Conservation (phyloP, 2,113 vertebrate genomes). For the Nibea coibor region DNA sequence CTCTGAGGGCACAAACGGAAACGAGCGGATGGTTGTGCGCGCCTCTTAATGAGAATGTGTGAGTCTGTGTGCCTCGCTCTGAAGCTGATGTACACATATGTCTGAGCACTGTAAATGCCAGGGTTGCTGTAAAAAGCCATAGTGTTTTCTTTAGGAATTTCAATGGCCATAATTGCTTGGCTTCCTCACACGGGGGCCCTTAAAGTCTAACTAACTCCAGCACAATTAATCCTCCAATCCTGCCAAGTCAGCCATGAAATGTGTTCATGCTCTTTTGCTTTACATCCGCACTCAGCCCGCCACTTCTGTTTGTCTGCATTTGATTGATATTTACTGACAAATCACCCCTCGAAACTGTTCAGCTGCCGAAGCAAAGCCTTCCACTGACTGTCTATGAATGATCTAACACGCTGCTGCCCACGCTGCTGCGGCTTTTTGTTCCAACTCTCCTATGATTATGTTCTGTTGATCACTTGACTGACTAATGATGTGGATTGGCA, state of each 20-base stretch:
- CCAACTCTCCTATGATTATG: conserved; percentile 54
- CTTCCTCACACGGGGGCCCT: conserved; percentile 11
- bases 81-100: conserved; percentile 1
- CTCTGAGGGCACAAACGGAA: background rate
- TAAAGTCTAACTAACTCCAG: conserved; percentile 50
- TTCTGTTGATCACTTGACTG: conserved; percentile 72
- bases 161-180: conserved; percentile 29
- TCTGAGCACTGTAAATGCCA: conserved; percentile 6
- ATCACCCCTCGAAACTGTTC: conserved; percentile 27
- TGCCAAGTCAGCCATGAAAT: conserved; percentile 75
- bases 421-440: conserved; percentile 49
- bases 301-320: conserved; percentile 55
- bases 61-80: background rate
- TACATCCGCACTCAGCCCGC: conserved; percentile 44
- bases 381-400: conserved; percentile 19
- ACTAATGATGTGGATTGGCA: conserved; percentile 68
- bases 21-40: conserved; percentile 9
- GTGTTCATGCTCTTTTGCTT: conserved; percentile 61
- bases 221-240: conserved; percentile 68
- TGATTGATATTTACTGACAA: conserved; percentile 74
- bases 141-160: conserved; percentile 27
- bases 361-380: conserved; percentile 23
- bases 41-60: conserved; percentile 7
- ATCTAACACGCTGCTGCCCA: conserved; percentile 36
- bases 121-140: conserved; percentile 29